These are phyloP conservation scores for Apodemia zela DNA, from an alignment of 2,888 invertebrate species.

Conservation along the genomic window DNA sequence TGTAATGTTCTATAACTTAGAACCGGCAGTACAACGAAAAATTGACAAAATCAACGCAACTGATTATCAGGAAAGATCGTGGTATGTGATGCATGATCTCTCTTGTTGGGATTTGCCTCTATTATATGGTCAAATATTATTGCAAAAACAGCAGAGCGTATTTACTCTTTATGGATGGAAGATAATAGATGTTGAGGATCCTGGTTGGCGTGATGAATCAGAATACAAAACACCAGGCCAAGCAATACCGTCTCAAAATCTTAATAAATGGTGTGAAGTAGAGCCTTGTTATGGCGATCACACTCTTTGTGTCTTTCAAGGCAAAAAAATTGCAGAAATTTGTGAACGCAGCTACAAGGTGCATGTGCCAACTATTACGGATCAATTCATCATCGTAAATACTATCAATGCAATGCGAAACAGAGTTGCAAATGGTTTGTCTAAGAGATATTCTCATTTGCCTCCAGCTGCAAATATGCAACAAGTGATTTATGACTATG, in stretches of 20 bases:
- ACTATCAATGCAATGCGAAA: constrained; percentile 68
- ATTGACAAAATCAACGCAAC: constrained; percentile 26
- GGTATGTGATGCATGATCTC: constrained; percentile 60
- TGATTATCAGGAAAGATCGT: constrained; percentile 35
- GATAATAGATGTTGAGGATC: constrained; percentile 49
- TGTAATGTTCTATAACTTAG: constrained; percentile 51
- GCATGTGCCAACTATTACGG: constrained; percentile 41
- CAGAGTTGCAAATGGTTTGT: constrained; percentile 53
- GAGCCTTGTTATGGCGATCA: constrained; percentile 68
- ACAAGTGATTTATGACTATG: constrained; percentile 62
- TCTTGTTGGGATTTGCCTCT: constrained; percentile 66
- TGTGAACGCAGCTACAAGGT: constrained; percentile 51
- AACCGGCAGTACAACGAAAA: constrained; percentile 43
- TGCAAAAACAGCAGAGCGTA: constrained; percentile 38
- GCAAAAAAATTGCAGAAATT: constrained; percentile 43
- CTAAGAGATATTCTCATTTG: constrained; percentile 50
- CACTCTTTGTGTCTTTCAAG: constrained; percentile 60
- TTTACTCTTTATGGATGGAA: constrained; percentile 46
- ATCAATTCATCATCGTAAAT: constrained; percentile 53
- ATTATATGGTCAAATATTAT: constrained; percentile 50
- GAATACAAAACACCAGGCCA: constrained; percentile 25
- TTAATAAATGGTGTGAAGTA: constrained; percentile 62
- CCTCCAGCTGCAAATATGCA: constrained; percentile 65
- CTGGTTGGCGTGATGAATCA: constrained; percentile 22
- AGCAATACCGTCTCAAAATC: constrained; percentile 19